Conservation (phyloP, 2,113 vertebrate species). For the Lates calcarifer region DNA sequence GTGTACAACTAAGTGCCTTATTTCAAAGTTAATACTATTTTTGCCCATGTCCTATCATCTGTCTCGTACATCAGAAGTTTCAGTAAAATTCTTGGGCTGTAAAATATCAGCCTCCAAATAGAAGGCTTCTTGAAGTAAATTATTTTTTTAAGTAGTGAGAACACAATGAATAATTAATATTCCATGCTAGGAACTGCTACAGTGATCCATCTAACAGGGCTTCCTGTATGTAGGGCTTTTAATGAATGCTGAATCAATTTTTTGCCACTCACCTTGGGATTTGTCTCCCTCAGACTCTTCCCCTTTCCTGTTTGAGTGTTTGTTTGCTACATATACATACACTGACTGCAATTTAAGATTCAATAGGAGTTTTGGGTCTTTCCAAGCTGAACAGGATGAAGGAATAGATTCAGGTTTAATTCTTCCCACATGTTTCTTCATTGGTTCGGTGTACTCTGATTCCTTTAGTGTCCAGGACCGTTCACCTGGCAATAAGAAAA, state of each 20-base stretch:
- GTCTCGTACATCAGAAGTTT: not conserved
- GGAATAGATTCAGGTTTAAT: not conserved
- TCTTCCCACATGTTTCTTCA: not conserved
- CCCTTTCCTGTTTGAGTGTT: not conserved
- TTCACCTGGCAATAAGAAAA: not conserved
- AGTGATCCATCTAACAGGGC: not conserved
- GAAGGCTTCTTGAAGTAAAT: not conserved
- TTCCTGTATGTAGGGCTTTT: not conserved
- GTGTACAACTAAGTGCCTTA: not conserved
- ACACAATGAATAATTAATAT: conserved; percentile 9
- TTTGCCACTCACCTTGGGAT: not conserved
- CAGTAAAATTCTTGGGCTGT: not conserved
- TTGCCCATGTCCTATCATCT: not conserved
- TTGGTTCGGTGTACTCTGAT: not conserved
- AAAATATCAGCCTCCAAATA: not conserved
- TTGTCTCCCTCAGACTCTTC: not conserved
- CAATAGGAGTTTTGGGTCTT: no score
- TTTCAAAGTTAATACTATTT: not conserved
- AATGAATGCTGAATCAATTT: not conserved
- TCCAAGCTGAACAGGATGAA: not conserved
- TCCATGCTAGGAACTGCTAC: not conserved
- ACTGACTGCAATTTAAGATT: not conserved
- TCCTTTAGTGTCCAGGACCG: not conserved
- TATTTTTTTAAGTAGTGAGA: not conserved
- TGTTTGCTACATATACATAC: no score